Conservation (phyloP, 1,140 invertebrate genomes). For the Uloborus diversus region DNA sequence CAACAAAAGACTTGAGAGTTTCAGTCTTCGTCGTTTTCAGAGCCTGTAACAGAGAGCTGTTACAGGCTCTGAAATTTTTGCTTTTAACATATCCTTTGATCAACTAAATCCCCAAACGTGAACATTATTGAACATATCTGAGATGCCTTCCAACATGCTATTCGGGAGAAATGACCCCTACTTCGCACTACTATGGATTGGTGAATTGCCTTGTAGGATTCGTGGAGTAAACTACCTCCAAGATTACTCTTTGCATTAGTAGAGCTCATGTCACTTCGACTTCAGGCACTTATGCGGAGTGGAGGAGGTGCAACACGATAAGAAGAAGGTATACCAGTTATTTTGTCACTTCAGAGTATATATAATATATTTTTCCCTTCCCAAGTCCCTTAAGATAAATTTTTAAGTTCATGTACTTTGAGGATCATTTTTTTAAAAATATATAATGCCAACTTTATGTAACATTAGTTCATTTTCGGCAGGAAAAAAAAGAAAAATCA, state of each 20-base stretch:
- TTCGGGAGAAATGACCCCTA: background rate
- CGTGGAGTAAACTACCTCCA: background rate
- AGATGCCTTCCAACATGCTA: background rate
- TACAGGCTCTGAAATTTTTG: background rate
- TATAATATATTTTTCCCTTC: too few species aligned
- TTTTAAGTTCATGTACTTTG: too few species aligned
- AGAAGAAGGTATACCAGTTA: background rate
- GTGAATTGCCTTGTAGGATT: background rate
- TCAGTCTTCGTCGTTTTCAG: too few species aligned
- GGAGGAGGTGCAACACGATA: background rate
- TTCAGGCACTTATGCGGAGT: background rate
- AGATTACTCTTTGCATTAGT: background rate
- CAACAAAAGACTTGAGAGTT: background rate
- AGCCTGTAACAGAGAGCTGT: too few species aligned
- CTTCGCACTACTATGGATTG: background rate
- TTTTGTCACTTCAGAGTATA: background rate
- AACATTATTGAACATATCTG: background rate
- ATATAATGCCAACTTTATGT: too few species aligned
- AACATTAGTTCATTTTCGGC: too few species aligned
- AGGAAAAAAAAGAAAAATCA: too few species aligned
- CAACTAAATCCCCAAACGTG: background rate
- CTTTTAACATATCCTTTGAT: background rate
- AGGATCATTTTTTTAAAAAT: too few species aligned
- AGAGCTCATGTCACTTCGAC: background rate
- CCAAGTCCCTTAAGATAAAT: too few species aligned